These are phyloP conservation scores for Aplodontia rufa DNA, from an alignment of 2,113 vertebrate species.

Conservation along the genomic window DNA sequence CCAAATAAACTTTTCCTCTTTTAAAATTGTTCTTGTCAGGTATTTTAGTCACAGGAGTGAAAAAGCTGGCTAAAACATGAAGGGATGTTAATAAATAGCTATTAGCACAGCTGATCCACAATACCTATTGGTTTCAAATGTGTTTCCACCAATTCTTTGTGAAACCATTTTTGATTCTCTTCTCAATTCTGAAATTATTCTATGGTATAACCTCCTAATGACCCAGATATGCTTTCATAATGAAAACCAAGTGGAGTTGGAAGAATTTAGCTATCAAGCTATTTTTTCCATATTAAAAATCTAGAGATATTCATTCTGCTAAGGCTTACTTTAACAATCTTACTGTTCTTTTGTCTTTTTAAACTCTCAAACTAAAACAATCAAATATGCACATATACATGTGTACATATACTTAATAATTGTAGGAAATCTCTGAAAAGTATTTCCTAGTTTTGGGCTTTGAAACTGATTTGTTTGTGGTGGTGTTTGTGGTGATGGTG, in stretches of 20 bases:
- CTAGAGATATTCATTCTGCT: background rate
- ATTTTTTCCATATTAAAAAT: background rate
- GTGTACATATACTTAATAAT: background rate
- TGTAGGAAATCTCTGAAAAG: background rate
- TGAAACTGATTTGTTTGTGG: background rate
- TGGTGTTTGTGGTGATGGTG: background rate
- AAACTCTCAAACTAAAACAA: slow-evolving; percentile 24
- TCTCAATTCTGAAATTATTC: slow-evolving; percentile 41
- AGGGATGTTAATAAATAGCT: slow-evolving; percentile 65
- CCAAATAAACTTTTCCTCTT: no score
- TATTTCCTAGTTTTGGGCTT: background rate
- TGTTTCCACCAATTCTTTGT: slow-evolving; percentile 26
- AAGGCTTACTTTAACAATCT: background rate
- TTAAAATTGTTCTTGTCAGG: no score
- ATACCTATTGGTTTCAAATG: slow-evolving; percentile 26
- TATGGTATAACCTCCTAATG: slow-evolving; percentile 20
- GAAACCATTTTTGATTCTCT: slow-evolving; percentile 57
- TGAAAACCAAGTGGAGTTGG: background rate
- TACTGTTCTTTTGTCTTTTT: background rate
- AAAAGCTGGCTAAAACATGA: no score
- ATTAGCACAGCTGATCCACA: slow-evolving; percentile 33
- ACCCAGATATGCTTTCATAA: slow-evolving; percentile 26
- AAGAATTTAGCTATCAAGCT: background rate
- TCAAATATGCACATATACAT: background rate
- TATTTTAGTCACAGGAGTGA: no score